Base-by-base conservation (phyloP, 2,888 invertebrate genomes). In the Neuroscelio doddi region DNA sequence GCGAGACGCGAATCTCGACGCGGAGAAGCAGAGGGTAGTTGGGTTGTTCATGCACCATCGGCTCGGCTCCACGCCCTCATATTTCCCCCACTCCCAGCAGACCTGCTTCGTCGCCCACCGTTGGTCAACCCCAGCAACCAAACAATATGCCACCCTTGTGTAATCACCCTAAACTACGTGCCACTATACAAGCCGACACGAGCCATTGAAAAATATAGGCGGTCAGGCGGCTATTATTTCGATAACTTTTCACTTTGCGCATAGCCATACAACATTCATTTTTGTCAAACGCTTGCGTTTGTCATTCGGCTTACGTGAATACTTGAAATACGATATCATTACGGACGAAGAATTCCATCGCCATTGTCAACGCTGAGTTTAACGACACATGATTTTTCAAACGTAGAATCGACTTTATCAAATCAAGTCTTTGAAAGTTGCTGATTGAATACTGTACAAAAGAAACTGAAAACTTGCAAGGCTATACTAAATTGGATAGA, bases 131-230 rank as follows among this genome's bases (percentile, higher is more conserved):
- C 61, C 56, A 42, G 42, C 51, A 34, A 57, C 49, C 71, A 73
- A 72, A 77, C 80, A 78, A 81, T 81, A 80, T 79, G 78, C 76
- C 69, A 68, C 65, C 67, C 71, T 64, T 64, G 64, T 73, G 75
- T 79, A 78, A 82, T 80, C 80, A 76, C 77, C 76, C 77, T 76
- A 71, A 77, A 77, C 75, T 78, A 74, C 76, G 78, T 78, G 77
- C 73, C 72, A 56, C 63, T 63, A 30, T 63, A 64, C 67, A 66
- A 70, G 61, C 51, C 67, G 68, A 65, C 47, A 63, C 57, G 68
- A 71, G 57, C 70, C 69, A 70, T 68, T 75, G 70, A 75, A 75
- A 78, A 80, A 74, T 64, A 41, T 9, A 41, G 17, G 68, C 72
- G 74, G 70, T 73, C 71, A 66, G 58, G 69, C 70, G 51, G 29